Conservation (phyloP, 1,140 invertebrate genomes). For the Penaeus japonicus region DNA sequence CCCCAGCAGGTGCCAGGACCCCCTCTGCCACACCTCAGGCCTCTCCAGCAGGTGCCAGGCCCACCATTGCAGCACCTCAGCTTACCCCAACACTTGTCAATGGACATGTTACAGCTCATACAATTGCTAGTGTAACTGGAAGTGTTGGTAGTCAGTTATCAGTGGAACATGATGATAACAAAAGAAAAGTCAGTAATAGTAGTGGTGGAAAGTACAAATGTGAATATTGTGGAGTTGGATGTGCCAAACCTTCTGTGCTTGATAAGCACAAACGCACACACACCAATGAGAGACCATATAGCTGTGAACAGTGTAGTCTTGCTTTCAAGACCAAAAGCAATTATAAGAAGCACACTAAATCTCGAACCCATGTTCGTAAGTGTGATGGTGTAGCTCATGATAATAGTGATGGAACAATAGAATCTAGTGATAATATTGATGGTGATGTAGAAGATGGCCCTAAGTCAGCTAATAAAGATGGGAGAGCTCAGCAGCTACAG, state of each 20-base stretch:
- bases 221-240: slow-evolving; percentile 84
- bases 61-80: background rate
- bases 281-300: slow-evolving; percentile 91
- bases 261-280: slow-evolving; percentile 92
- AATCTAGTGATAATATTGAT: slow-evolving; percentile 36
- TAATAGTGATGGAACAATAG: slow-evolving; percentile 29
- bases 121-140: background rate
- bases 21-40: background rate
- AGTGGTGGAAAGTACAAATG: slow-evolving; percentile 74
- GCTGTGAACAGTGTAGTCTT: slow-evolving; percentile 86
- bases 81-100: background rate
- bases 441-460: slow-evolving; percentile 23
- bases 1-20: background rate
- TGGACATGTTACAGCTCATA: background rate
- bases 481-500: slow-evolving; percentile 14
- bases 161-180: slow-evolving; percentile 38
- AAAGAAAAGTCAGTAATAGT: slow-evolving; percentile 63
- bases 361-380: slow-evolving; percentile 80
- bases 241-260: slow-evolving; percentile 92
- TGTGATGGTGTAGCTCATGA: slow-evolving; percentile 60
- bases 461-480: background rate
- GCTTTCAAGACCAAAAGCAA: slow-evolving; percentile 95
- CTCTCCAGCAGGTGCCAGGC: background rate
- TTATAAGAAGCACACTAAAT: slow-evolving; percentile 88
- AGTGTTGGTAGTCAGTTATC: slow-evolving; percentile 19